Conservation (phyloP, 2,888 invertebrate genomes). For the Drosophila robusta region DNA sequence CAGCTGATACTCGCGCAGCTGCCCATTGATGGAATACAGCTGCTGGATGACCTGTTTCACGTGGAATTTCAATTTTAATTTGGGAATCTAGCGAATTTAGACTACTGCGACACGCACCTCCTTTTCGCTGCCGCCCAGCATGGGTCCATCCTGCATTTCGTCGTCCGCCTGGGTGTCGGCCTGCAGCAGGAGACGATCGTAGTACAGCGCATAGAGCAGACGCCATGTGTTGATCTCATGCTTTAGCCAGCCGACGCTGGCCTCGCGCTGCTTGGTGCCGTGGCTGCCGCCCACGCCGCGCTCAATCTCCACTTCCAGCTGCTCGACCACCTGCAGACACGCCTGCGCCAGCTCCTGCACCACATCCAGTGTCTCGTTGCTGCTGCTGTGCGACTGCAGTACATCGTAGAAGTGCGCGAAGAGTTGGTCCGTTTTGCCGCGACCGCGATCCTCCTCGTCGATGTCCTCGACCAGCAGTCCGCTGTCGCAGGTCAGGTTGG, state of each 20-base stretch:
- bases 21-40: conserved; percentile 86
- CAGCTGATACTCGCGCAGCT: conserved; percentile 90
- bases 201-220: conserved; percentile 91
- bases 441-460: conserved; percentile 54
- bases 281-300: conserved; percentile 47
- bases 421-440: conserved; percentile 78
- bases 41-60: conserved; percentile 75
- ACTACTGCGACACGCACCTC: conserved; percentile 73
- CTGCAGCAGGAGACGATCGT: conserved; percentile 89
- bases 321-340: conserved; percentile 78
- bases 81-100: too few species aligned
- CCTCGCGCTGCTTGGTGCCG: conserved; percentile 38
- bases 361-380: conserved; percentile 80
- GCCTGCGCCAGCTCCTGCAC: conserved; percentile 77
- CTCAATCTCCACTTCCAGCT: conserved; percentile 67
- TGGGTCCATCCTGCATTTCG: conserved; percentile 83
- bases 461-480: conserved; percentile 26
- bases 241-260: conserved; percentile 87
- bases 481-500: conserved; percentile 38
- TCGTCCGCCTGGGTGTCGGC: conserved; percentile 76
- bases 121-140: conserved; percentile 86
- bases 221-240: conserved; percentile 96
- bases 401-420: conserved; percentile 84
- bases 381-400: conserved; percentile 80
- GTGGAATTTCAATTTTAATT: not conserved